Conservation (phyloP, 2,888 invertebrate genomes). For the Acanthosepion lycidas region DNA sequence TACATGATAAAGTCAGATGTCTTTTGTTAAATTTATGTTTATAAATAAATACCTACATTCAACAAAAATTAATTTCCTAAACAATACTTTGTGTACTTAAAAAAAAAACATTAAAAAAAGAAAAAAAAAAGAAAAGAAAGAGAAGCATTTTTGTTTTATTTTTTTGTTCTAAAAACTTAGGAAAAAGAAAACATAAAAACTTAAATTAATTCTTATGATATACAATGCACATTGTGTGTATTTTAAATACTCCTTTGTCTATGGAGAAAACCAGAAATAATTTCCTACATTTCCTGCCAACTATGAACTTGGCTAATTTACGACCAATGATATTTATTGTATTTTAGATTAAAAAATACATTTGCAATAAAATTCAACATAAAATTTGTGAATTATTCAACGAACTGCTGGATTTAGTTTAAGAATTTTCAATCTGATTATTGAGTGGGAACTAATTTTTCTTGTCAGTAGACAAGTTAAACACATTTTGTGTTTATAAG, state of each 20-base stretch:
- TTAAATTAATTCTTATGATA: too few species aligned
- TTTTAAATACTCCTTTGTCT: background rate
- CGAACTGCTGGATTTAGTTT: background rate
- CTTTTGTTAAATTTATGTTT: background rate
- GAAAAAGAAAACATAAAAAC: too few species aligned
- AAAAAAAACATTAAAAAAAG: too few species aligned
- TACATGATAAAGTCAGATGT: too few species aligned
- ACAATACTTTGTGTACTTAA: background rate
- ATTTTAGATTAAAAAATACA: background rate
- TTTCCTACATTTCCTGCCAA: background rate
- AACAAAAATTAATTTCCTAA: background rate
- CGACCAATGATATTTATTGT: background rate
- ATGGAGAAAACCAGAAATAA: background rate
- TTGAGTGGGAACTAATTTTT: background rate
- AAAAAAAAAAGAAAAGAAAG: too few species aligned
- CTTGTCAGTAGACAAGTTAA: background rate
- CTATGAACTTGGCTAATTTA: background rate
- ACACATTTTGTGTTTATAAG: background rate
- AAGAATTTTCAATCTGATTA: background rate
- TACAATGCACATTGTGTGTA: background rate
- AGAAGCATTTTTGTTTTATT: too few species aligned
- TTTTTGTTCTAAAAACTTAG: too few species aligned
- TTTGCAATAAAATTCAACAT: background rate
- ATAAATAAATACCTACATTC: background rate
- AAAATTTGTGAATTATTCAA: conserved; percentile 3